Conservation (phyloP, 2,888 invertebrate genomes). For the Synanthedon myopaeformis region DNA sequence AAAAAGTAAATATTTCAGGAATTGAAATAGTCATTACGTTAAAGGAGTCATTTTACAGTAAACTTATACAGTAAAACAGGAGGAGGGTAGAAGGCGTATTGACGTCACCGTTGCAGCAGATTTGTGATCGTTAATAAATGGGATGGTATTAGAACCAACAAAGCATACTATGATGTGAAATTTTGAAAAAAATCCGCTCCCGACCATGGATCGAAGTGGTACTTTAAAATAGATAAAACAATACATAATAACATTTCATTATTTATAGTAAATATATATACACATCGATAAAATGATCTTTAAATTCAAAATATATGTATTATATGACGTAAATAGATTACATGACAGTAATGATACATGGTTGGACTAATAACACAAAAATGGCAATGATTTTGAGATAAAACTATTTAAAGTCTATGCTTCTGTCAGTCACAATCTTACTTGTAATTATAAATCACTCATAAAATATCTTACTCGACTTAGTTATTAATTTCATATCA, state of each 20-base stretch:
- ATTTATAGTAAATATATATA: constrained; percentile 15
- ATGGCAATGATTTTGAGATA: constrained; percentile 1
- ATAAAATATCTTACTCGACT: too few species aligned
- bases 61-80: too few species aligned
- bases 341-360: not conserved
- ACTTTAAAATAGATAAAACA: constrained; percentile 9
- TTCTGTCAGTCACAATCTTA: constrained; percentile 43
- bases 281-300: too few species aligned
- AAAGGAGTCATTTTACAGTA: too few species aligned
- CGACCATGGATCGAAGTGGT: constrained; percentile 40
- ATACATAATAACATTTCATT: constrained; percentile 3
- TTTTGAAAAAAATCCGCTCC: constrained; percentile 40
- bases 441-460: too few species aligned
- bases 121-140: constrained; percentile 28
- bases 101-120: constrained; percentile 7
- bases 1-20: too few species aligned
- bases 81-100: constrained; percentile 19
- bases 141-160: constrained; percentile 17
- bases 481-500: not conserved
- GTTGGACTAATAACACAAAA: constrained; percentile 2
- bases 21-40: too few species aligned
- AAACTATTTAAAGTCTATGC: constrained; percentile 28
- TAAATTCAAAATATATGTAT: not conserved
- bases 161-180: constrained; percentile 23
- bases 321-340: too few species aligned